Evolutionary conservation across 2,888 invertebrate genomes (phyloP).

Genomic region (Drosophila anceps): DNA sequence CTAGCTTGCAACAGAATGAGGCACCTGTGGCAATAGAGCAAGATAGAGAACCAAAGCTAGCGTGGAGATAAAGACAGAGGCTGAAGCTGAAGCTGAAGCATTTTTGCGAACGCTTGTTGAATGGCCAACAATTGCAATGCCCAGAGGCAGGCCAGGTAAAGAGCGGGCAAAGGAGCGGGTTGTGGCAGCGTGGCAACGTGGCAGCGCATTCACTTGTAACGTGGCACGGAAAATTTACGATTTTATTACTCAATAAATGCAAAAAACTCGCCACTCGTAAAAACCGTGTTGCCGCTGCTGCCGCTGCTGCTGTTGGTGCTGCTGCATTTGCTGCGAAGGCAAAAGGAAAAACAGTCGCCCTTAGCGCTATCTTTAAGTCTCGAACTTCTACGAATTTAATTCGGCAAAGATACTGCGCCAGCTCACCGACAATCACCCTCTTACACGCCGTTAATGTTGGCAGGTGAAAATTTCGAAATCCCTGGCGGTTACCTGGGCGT

Average conservation of each 20-base stretch:
- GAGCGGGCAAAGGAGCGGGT: background rate
- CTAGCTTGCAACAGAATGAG: constrained; percentile 22
- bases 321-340: constrained; percentile 23
- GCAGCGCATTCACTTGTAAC: constrained; percentile 69
- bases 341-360: background rate
- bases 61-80: constrained; percentile 20
- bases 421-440: background rate
- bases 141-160: constrained; percentile 2
- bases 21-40: constrained; percentile 56
- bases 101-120: constrained; percentile 65
- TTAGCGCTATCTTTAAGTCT: constrained; percentile 42
- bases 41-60: constrained; percentile 3
- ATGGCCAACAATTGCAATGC: constrained; percentile 69
- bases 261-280: constrained; percentile 73
- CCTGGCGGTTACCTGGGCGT: constrained; percentile 63
- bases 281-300: constrained; percentile 41
- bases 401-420: constrained; percentile 26
- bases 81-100: constrained; percentile 18
- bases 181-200: background rate
- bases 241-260: constrained; percentile 81
- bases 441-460: constrained; percentile 59
- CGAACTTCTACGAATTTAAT: constrained; percentile 44
- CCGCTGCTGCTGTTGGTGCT: background rate
- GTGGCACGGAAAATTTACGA: constrained; percentile 73
- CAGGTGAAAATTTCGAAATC: constrained; percentile 78